Base-by-base conservation (phyloP, 1,140 invertebrate species). In the Ericerus pela region DNA sequence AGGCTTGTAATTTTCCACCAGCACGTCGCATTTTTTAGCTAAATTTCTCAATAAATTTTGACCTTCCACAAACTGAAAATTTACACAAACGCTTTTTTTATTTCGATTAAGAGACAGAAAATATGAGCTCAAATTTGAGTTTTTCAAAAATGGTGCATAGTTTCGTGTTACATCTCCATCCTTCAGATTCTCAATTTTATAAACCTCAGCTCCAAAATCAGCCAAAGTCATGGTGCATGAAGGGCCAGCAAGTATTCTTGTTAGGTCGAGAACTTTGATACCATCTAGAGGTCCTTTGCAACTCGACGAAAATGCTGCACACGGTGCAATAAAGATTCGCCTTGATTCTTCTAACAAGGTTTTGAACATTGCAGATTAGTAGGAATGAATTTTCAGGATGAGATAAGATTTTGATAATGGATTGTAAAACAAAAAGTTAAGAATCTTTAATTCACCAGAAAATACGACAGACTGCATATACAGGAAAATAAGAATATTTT, bases 1-100 rank as follows among this genome's bases (percentile, higher is more conserved):
- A 14, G 94, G 94, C 1, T 97, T 72, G 71, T 85, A 98, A 72
- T 98, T 98, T 68, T 98, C 94, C 11, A 98, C 76, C 0, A 97
- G 65, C 22, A 98, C 79, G 74, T 98, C 94, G 69, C 81, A 82
- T 60, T 81, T 77, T 51, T 70, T 70, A 11, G 80, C 83, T 36
- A 92, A 68, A 41, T 89, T 75, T 60, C 80, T 74, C 12, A 96
- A 71, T 24, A 96, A 71, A 36, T 83, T 67, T 62, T 71, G 73
- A 1, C 93, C 93, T 68, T 78, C 68, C 24, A 64, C 47, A 18
- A 73, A 71, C 65, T 90, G 91, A 1, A 97, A 69, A 69, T 98
- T 79, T 37, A 98, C 72, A 61, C 85, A 89, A 43, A 96, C 72
- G 68, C 92, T 96, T 68, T 91, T 89, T 69, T 99, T 99, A 68